These are phyloP conservation scores for Rhodophaea formosa DNA, from an alignment of 2,888 invertebrate species.

Conservation along the genomic window DNA sequence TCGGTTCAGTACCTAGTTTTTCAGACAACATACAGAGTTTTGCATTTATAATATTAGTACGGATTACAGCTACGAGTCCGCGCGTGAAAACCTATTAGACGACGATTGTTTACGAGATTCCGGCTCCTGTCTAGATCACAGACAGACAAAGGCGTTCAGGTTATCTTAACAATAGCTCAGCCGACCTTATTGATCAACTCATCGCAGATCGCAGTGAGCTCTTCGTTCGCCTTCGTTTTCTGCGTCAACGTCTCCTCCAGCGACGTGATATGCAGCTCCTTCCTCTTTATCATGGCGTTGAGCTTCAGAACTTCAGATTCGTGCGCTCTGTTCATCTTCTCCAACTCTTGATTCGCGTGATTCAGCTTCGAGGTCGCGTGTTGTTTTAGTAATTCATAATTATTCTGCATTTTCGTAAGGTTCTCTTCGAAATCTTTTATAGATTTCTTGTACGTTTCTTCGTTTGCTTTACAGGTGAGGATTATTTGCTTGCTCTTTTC, in stretches of 20 bases:
- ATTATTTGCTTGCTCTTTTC: constrained; percentile 84
- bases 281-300: constrained; percentile 91
- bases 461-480: constrained; percentile 79
- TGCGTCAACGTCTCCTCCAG: constrained; percentile 91
- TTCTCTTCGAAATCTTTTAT: constrained; percentile 86
- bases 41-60: not conserved
- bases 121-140: constrained; percentile 44
- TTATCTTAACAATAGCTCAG: constrained; percentile 48
- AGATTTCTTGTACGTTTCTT: constrained; percentile 85
- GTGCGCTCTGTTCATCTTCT: constrained; percentile 85
- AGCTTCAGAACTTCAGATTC: constrained; percentile 91
- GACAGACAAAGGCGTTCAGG: constrained; percentile 43
- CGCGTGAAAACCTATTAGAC: not conserved
- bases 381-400: constrained; percentile 91
- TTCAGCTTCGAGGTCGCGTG: constrained; percentile 94
- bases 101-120: not conserved
- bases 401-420: constrained; percentile 87
- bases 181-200: constrained; percentile 88
- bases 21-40: too few relatives aligned
- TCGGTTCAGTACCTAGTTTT: too few relatives aligned
- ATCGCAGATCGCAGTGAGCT: constrained; percentile 94
- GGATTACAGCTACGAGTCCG: not conserved
- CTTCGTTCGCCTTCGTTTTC: constrained; percentile 93
- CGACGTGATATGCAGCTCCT: constrained; percentile 91
- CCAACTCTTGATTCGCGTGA: constrained; percentile 88